Percentiles rank a stretch among this genome's conserved stretches.
Conservation (phyloP, 37 sponge, comb jelly and placozoan genomes). For the Geodia barretti region DNA sequence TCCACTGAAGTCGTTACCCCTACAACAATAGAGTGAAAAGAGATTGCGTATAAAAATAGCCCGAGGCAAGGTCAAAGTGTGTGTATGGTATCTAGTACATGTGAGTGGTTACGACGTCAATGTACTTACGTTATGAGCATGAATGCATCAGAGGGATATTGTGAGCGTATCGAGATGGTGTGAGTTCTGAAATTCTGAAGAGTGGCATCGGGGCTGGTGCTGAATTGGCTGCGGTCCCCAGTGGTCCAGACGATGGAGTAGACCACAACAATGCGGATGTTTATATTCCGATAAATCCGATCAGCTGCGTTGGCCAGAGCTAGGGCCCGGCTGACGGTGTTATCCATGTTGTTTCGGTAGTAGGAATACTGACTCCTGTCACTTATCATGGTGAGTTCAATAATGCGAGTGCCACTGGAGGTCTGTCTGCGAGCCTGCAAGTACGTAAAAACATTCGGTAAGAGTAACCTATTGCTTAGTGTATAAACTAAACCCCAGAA, state of each 20-base stretch:
- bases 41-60: too few relatives aligned
- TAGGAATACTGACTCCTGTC: conserved; percentile 12
- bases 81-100: too few relatives aligned
- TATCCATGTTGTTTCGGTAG: conserved; percentile 2
- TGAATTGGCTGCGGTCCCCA: conserved; percentile 28
- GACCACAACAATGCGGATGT: conserved; percentile 61
- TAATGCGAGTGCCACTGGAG: conserved; percentile 22
- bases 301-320: conserved; percentile 52
- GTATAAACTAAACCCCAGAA: neutral
- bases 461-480: too few relatives aligned
- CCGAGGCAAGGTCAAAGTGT: too few relatives aligned
- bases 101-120: too few relatives aligned
- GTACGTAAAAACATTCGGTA: too few relatives aligned
- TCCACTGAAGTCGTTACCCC: conserved; percentile 52
- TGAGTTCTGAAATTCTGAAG: conserved; percentile 34
- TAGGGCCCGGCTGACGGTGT: conserved; percentile 22
- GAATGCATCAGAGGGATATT: too few relatives aligned
- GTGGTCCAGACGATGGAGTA: conserved; percentile 50
- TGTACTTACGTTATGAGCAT: too few relatives aligned
- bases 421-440: conserved; percentile 36
- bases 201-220: conserved; percentile 17
- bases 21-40: too few relatives aligned
- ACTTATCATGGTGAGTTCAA: conserved; percentile 59
- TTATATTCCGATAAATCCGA: conserved; percentile 31
- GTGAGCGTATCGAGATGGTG: too few relatives aligned